phyloP scores from a whole-genome alignment of 2,113 vertebrate genomes.

The Campylomormyrus numenius region DNA sequence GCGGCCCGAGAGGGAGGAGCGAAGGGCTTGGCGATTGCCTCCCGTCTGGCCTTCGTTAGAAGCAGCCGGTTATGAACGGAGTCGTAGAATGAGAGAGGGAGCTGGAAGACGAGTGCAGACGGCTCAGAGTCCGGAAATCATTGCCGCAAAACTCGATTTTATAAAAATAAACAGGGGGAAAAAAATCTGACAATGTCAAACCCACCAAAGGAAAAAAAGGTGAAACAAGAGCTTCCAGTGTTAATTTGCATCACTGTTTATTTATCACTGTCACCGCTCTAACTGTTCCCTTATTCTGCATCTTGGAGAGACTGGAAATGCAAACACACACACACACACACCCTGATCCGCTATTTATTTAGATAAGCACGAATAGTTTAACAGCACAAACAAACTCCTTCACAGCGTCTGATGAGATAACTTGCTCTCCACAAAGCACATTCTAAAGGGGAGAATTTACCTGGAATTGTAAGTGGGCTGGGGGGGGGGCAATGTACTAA shows the following conservation, averaged over 20 bases:
- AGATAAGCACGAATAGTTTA: constrained; percentile 2
- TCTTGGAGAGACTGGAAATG: background rate
- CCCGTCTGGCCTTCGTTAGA: background rate
- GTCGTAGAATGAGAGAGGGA: background rate
- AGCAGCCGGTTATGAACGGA: background rate
- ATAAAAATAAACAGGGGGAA: background rate
- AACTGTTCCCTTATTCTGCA: background rate
- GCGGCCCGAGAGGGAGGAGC: background rate
- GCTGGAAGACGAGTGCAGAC: background rate
- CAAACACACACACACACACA: background rate
- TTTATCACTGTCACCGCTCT: background rate
- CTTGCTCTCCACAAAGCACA: constrained; percentile 1
- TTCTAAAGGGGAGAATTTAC: background rate
- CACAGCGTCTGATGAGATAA: background rate
- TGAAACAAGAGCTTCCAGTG: background rate
- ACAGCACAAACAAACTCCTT: background rate
- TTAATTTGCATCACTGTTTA: background rate
- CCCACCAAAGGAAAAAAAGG: background rate
- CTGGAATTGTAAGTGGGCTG: background rate
- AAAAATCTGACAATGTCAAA: background rate
- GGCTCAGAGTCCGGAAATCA: background rate
- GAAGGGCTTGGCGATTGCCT: background rate
- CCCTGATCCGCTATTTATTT: background rate
- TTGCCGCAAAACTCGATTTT: background rate
- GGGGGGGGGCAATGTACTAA: background rate